Percentiles rank a stretch among this genome's conserved stretches.
Conservation (phyloP, 2,113 vertebrate genomes). For the Semicossyphus pulcher region DNA sequence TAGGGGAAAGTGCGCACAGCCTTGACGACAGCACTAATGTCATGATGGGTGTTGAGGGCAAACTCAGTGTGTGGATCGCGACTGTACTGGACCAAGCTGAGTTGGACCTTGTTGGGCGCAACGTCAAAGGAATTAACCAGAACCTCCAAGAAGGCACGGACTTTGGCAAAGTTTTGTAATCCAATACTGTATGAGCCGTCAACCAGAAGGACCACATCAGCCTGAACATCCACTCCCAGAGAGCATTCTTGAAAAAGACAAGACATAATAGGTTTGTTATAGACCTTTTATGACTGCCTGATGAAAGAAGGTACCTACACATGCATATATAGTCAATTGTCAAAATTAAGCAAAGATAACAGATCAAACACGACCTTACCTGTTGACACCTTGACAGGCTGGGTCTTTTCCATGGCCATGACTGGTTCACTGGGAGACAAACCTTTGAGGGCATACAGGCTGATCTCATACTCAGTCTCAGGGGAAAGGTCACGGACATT, state of each 20-base stretch:
- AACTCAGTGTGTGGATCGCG: conserved; percentile 97
- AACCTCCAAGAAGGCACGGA: conserved; percentile 96
- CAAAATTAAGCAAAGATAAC: neutral
- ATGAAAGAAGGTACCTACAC: neutral
- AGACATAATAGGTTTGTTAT: conserved; percentile 76
- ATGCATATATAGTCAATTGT: neutral
- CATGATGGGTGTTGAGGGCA: conserved; percentile 92
- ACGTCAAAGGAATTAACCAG: conserved; percentile 96
- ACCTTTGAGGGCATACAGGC: conserved; percentile 91
- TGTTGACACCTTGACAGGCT: conserved; percentile 92
- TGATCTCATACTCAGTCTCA: conserved; percentile 96
- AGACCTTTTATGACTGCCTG: neutral
- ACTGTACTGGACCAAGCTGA: conserved; percentile 99
- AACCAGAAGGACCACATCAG: conserved; percentile 96
- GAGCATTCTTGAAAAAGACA: conserved; percentile 90
- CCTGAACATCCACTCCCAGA: conserved; percentile 96
- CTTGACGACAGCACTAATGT: conserved; percentile 89
- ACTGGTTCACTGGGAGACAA: conserved; percentile 91
- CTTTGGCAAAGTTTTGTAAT: conserved; percentile 98
- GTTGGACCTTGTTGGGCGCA: conserved; percentile 91
- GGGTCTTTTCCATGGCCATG: conserved; percentile 92
- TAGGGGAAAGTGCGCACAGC: conserved; percentile 96
- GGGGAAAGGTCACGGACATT: conserved; percentile 94
- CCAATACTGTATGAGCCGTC: conserved; percentile 99
- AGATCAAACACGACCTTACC: conserved; percentile 81